Conservation (phyloP, 2,113 vertebrate species). For the Rhinichthys klamathensis region DNA sequence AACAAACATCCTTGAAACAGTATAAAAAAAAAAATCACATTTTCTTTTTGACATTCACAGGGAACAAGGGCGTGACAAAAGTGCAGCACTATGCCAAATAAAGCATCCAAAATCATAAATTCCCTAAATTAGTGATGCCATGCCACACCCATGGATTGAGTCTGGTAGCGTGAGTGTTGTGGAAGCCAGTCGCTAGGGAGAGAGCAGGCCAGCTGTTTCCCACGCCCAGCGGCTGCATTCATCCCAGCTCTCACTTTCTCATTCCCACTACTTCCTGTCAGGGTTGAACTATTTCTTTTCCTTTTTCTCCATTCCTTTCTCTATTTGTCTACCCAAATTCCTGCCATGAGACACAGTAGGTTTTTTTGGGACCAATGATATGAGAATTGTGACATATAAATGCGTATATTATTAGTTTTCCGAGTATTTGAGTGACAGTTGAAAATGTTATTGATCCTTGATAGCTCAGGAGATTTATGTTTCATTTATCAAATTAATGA, state of each 20-base stretch:
- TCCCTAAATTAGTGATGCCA: conserved; percentile 21
- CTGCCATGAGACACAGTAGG: not conserved
- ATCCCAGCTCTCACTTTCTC: conserved; percentile 19
- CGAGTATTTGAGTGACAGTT: not conserved
- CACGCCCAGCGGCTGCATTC: conserved; percentile 46
- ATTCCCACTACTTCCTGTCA: conserved; percentile 41
- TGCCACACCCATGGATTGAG: conserved; percentile 10
- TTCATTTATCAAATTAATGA: not conserved
- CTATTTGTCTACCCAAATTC: conserved; percentile 50
- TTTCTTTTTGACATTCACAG: not conserved
- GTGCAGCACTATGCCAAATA: conserved; percentile 22
- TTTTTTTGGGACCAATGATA: conserved; percentile 14
- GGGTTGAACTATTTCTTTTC: not conserved
- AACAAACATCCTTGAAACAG: not conserved
- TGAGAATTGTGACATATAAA: not conserved
- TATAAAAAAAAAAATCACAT: not conserved
- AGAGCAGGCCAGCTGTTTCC: conserved; percentile 39
- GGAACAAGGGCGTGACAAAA: not conserved
- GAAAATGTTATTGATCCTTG: no score
- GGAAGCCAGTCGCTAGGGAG: conserved; percentile 39
- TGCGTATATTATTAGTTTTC: not conserved
- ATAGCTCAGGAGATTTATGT: not conserved
- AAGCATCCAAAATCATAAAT: conserved; percentile 26
- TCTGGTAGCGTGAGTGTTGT: not conserved
- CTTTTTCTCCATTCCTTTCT: not conserved